A percentile compares a stretch with the other conserved stretches of the same genome.
Conservation (phyloP, 2,113 vertebrate species). For the Megaleporinus macrocephalus region DNA sequence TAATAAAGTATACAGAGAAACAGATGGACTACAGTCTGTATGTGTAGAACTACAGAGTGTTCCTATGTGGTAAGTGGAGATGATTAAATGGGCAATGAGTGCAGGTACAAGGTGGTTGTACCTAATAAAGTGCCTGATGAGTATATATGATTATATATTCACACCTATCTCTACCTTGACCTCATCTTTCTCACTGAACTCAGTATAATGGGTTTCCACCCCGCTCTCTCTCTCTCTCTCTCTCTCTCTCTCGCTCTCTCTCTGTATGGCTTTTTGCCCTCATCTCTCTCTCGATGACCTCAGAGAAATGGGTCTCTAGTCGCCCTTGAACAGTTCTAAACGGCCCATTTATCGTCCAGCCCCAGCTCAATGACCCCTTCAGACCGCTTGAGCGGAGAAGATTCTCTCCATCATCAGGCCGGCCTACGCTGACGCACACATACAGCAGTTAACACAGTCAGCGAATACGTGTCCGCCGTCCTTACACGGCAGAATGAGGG, state of each 20-base stretch:
- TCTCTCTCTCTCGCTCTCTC: slow-evolving; percentile 4
- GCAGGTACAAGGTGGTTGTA: not conserved
- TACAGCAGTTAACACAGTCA: not conserved
- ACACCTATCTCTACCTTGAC: not conserved
- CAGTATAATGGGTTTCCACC: slow-evolving; percentile 9
- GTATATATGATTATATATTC: not conserved
- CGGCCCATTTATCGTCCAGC: slow-evolving; percentile 49
- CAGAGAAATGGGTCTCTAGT: slow-evolving; percentile 33
- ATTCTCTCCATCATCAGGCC: slow-evolving; percentile 44
- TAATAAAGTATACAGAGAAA: not conserved
- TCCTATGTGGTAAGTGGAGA: not conserved
- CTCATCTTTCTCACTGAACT: slow-evolving; percentile 28
- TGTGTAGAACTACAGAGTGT: not conserved
- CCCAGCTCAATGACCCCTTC: slow-evolving; percentile 46
- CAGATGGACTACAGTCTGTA: not conserved
- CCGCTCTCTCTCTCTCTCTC: slow-evolving; percentile 19
- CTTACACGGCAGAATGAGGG: not conserved
- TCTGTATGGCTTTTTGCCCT: slow-evolving; percentile 21
- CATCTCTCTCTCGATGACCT: slow-evolving; percentile 32
- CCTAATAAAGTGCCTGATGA: not conserved
- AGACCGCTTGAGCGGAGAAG: slow-evolving; percentile 23
- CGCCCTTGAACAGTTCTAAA: slow-evolving; percentile 53
- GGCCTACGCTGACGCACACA: not conserved
- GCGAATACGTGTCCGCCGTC: not conserved
- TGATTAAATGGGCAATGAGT: not conserved